Evolutionary conservation across 1,140 invertebrate genomes (phyloP).

Genomic region (Linepithema humile): DNA sequence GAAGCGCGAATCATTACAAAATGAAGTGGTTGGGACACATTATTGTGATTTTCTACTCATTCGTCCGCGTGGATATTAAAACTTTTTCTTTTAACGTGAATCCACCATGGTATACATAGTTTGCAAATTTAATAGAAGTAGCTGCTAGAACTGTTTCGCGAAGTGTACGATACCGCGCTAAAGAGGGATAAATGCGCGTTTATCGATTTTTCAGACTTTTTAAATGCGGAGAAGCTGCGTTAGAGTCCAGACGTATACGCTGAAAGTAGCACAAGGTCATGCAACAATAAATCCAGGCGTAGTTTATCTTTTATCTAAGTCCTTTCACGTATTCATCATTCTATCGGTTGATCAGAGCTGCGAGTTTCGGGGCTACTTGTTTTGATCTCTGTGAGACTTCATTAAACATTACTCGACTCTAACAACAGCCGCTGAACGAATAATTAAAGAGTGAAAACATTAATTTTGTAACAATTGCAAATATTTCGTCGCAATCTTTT

Average conservation of each 20-base stretch:
- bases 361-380: neutral
- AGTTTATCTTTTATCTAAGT: slow-evolving; percentile 10
- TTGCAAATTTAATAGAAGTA: neutral
- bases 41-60: neutral
- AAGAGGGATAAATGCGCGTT: slow-evolving; percentile 5
- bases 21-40: no score
- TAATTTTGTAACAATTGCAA: neutral
- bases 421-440: neutral
- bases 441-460: neutral
- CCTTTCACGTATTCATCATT: neutral
- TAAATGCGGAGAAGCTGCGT: slow-evolving; percentile 18
- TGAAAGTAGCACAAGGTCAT: slow-evolving; percentile 40
- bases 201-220: slow-evolving; percentile 39
- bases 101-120: neutral
- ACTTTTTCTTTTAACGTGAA: neutral
- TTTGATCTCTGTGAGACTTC: neutral
- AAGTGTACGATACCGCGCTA: neutral
- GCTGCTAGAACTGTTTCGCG: neutral
- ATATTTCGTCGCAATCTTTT: neutral
- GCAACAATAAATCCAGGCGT: neutral
- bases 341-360: neutral
- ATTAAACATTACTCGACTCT: neutral
- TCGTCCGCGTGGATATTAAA: neutral
- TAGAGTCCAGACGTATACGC: slow-evolving; percentile 4
- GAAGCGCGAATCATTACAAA: no score